Conservation (phyloP, 2,888 invertebrate genomes). For the Archaeoteleia sp. region DNA sequence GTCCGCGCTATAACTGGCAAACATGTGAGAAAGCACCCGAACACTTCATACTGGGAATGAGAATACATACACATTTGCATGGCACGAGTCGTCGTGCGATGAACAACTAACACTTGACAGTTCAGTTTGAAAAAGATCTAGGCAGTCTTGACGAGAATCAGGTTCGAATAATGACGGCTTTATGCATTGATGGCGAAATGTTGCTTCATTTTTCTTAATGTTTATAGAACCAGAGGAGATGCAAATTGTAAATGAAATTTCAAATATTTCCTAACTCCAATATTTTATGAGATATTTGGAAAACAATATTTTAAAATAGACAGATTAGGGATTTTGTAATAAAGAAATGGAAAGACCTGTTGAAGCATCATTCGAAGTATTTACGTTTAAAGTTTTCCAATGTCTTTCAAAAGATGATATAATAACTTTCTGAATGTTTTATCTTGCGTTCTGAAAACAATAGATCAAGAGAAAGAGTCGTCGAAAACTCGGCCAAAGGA, state of each 20-base stretch:
- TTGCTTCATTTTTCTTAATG: conserved; percentile 17
- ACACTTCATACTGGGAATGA: conserved; percentile 41
- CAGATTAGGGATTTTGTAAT: no score
- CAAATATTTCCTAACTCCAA: no score
- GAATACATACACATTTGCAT: conserved; percentile 40
- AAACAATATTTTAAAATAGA: no score
- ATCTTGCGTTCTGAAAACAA: no score
- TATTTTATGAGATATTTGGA: no score
- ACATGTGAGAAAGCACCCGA: conserved; percentile 63
- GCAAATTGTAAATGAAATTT: neutral
- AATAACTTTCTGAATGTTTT: no score
- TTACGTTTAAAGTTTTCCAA: no score
- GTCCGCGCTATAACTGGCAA: conserved; percentile 65
- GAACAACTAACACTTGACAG: conserved; percentile 42
- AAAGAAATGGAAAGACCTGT: no score
- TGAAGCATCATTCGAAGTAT: no score
- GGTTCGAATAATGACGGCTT: conserved; percentile 71
- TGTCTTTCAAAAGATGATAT: no score
- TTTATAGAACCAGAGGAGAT: conserved; percentile 9
- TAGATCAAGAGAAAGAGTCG: no score
- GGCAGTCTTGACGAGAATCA: conserved; percentile 56
- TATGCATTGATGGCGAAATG: conserved; percentile 57
- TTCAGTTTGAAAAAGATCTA: conserved; percentile 50
- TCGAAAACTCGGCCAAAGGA: no score
- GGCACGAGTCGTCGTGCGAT: conserved; percentile 41